Evolutionary conservation across 2,797 vertebrate genomes (phyloP), one percentile per base, ranked within the genome.

Genomic region (Ctenopoma kingsleyae): DNA sequence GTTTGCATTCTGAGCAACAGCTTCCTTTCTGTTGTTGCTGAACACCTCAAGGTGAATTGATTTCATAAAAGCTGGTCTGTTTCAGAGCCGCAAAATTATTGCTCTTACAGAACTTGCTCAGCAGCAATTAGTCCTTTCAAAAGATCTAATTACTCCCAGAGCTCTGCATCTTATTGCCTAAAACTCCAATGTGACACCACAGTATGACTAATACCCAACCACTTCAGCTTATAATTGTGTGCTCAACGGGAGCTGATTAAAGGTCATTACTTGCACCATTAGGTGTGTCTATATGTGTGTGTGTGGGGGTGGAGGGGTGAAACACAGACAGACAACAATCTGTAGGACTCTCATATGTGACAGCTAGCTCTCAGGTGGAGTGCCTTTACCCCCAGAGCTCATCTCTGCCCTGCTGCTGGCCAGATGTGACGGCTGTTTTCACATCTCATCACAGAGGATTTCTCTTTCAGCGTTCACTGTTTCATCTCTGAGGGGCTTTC

Each of bases 201-300:
- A 56, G 22, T 62, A 73, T 80, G 80, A 81, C 75, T 85, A 83
- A 87, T 85, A 55, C 65, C 70, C 81, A 62, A 85, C 50, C 59
- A 57, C 73, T 73, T 79, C 40, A 71, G 62, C 30, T 73, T 0
- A 46, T 82, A 85, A 88, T 87, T 85, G 78, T 75, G 66, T 67
- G 56, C 87, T 86, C 80, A 81, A 78, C 72, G 72, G 67, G 74
- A 80, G 51, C 79, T 87, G 78, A 87, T 88, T 75, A 81, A 77
- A 78, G 77, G 67, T 75, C 78, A 85, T 82, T 82, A 78, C 23
- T 41, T 71, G 50, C 47, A 65, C 36, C 63, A 54, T 71, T 76
- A 47, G 70, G 58, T 52, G 53, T 44, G 30, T 56, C 59, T 68
- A 57, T 32, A 22, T 23, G 40, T 71, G 67, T 53, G 50, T 23